Percentiles rank a stretch among this genome's conserved stretches.
These are phyloP conservation scores for Sarcoramphus papa DNA, from an alignment of 2,797 vertebrate species.

Conservation along the genomic window DNA sequence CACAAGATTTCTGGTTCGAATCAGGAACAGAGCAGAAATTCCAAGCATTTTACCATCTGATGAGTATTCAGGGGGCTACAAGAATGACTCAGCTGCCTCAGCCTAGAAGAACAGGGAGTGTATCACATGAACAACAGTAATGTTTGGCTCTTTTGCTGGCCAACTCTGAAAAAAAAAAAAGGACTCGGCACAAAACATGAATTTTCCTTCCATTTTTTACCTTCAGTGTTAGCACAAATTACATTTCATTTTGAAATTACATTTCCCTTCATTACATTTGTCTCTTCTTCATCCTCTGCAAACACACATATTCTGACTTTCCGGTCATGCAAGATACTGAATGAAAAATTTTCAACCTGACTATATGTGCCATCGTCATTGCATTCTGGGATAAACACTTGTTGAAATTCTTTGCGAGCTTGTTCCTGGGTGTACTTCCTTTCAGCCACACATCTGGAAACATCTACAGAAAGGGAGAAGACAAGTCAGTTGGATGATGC, in stretches of 20 bases:
- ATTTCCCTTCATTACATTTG: not conserved
- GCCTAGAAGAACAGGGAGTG: not conserved
- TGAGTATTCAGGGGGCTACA: not conserved
- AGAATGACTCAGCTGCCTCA: constrained; percentile 14
- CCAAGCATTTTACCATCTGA: constrained; percentile 21
- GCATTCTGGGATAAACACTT: constrained; percentile 96
- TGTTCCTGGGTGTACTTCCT: constrained; percentile 98
- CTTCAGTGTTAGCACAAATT: not conserved
- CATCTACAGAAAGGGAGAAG: constrained; percentile 74
- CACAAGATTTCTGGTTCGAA: not conserved
- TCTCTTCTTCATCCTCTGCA: not conserved
- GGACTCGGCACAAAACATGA: not conserved
- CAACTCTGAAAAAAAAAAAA: not conserved
- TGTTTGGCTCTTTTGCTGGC: not conserved
- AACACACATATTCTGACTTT: not conserved
- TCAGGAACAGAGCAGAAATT: constrained; percentile 25
- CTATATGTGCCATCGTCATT: constrained; percentile 94
- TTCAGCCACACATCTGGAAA: constrained; percentile 95
- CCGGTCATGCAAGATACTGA: not conserved
- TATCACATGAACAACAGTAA: not conserved
- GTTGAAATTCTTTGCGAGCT: constrained; percentile 92
- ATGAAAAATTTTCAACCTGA: constrained; percentile 79
- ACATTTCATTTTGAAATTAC: not conserved
- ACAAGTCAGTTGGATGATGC: not conserved
- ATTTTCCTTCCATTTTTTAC: not conserved